Percentiles rank a stretch among this genome's conserved stretches.
These are phyloP conservation scores for Drosophila subquinaria DNA, from an alignment of 2,888 invertebrate genomes.

Conservation along the genomic window DNA sequence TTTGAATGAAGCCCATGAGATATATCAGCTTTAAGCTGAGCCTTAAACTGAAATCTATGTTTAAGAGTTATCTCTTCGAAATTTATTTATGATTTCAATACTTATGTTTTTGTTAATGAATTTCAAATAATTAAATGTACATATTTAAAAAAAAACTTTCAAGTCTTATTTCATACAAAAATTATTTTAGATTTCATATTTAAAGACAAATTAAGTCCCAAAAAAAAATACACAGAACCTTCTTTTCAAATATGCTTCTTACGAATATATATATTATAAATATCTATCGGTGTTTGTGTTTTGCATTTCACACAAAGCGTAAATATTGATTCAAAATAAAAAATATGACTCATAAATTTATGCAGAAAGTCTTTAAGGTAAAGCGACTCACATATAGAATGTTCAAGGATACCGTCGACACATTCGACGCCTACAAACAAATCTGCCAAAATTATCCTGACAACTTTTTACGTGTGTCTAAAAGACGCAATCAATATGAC, in stretches of 20 bases:
- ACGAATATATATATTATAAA: neutral
- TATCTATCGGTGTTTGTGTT: neutral
- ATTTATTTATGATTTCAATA: too few relatives aligned
- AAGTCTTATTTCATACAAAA: neutral
- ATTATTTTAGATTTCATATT: neutral
- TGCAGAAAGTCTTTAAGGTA: conserved; percentile 37
- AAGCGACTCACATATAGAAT: neutral
- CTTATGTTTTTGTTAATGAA: too few relatives aligned
- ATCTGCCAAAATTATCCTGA: conserved; percentile 53
- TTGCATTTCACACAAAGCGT: neutral
- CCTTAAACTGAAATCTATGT: neutral
- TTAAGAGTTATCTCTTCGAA: neutral
- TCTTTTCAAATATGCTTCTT: neutral
- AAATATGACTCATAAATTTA: conserved; percentile 27
- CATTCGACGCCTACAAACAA: conserved; percentile 36
- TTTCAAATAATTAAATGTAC: too few relatives aligned
- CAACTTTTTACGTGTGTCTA: conserved; percentile 52
- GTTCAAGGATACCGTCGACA: conserved; percentile 3
- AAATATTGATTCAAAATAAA: neutral
- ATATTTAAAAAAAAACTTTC: too few relatives aligned
- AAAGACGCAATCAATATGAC: conserved; percentile 59
- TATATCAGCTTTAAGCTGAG: neutral
- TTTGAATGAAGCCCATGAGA: neutral
- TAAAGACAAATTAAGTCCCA: neutral
- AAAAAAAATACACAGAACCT: neutral